Percentiles rank a stretch among this genome's conserved stretches.
Conservation (phyloP, 1,140 invertebrate genomes). For the Theocolax elegans region DNA sequence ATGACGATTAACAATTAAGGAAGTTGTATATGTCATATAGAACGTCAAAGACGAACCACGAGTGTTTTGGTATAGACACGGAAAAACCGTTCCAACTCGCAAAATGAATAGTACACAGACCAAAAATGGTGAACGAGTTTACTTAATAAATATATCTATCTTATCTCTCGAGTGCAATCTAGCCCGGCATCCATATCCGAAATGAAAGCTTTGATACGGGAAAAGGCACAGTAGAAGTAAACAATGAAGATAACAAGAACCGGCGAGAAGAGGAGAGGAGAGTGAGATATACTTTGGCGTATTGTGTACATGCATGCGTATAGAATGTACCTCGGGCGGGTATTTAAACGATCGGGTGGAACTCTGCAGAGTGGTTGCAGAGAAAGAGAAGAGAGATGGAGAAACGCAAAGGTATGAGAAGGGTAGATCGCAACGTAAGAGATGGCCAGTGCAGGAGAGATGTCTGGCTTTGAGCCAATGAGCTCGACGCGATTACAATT, state of each 20-base stretch:
- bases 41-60: no score
- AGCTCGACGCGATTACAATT: conserved; percentile 54
- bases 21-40: no score
- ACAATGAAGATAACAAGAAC: not conserved
- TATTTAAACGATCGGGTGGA: not conserved
- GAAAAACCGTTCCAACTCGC: no score
- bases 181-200: no score
- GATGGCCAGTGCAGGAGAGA: not conserved
- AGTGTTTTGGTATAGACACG: no score
- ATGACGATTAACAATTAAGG: no score
- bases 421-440: not conserved
- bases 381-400: not conserved
- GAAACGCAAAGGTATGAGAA: not conserved
- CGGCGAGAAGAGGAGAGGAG: not conserved
- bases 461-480: conserved; percentile 28
- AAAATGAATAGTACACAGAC: no score
- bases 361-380: not conserved
- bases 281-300: no score
- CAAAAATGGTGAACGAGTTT: no score
- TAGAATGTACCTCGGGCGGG: conserved; percentile 1
- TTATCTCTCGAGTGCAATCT: no score
- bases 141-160: no score
- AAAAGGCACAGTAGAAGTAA: not conserved
- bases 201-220: not conserved
- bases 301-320: not conserved